These are phyloP conservation scores for Dolichoris vasculosae DNA, from an alignment of 1,140 invertebrate species.

Conservation along the genomic window DNA sequence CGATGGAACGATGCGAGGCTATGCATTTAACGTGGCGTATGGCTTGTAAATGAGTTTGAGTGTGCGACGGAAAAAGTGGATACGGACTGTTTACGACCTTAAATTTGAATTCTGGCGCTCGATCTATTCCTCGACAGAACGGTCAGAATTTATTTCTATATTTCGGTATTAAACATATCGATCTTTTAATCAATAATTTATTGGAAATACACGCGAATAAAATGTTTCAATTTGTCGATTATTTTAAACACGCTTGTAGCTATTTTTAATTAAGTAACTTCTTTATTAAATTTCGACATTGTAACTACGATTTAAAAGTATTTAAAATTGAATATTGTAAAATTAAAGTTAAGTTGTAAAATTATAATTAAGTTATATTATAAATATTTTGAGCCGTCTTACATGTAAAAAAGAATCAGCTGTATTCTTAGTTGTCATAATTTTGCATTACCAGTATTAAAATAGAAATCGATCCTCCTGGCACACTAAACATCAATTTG, in stretches of 20 bases:
- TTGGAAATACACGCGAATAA: neutral
- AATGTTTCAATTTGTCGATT: conserved; percentile 28
- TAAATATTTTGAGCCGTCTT: neutral
- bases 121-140: neutral
- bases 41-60: conserved; percentile 12
- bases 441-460: neutral
- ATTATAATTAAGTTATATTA: neutral
- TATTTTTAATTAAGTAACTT: neutral
- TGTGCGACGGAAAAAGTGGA: neutral
- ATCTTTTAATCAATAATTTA: conserved; percentile 38
- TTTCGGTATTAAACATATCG: neutral
- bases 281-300: neutral
- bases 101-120: conserved; percentile 43
- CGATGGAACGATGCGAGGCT: neutral
- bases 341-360: neutral
- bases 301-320: neutral
- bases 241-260: neutral
- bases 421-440: neutral
- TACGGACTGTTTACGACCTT: conserved; percentile 46
- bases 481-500: neutral
- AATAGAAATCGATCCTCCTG: neutral
- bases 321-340: neutral
- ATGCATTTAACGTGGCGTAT: conserved; percentile 7
- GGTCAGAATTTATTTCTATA: neutral
- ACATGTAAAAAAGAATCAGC: neutral